Evolutionary conservation across 2,888 invertebrate genomes (phyloP), one percentile per base, ranked within the genome.

Genomic region (Auanema freiburgensis): DNA sequence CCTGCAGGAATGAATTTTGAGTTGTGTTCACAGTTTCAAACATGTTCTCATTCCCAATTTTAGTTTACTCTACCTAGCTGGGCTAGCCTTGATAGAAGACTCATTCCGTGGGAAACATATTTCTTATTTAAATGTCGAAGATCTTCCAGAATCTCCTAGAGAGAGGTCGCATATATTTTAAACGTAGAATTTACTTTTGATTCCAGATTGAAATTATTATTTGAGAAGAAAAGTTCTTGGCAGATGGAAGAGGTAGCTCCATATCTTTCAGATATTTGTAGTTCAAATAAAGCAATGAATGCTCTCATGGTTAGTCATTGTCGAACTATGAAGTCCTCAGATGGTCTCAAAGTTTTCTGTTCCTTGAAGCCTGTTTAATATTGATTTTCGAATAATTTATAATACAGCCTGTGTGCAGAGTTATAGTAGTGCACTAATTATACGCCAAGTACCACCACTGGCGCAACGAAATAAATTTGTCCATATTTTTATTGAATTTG

Each of bases 141-240:
- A 68, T 44, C 52, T 68, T n/a, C 65, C 68, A 2, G 68, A 66
- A 46, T 21, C 43, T n/a, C 65, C 68, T 16, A 59, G 60, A 41
- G 68, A 68, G 42, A 55, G 67, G 67, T 67, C 33, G 8, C 46
- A 5, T 5, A 46, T 8, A 2, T 46, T 11, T 18, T 8, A 46
- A 46, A 46, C 5, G 2, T 8, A 11, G 21, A 18, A 18, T 46
- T 46, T 0, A 2, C 11, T 16, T 46, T 46, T 5, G 11, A 16
- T 42, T 57, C 51, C 52, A 63, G 64, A 41, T 33, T 64, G 24
- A 46, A 55, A 33, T 18, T 64, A 18, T 49, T 64, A 1, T 64
- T 64, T 43, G 54, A 59, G 4, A 21, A 41, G 16, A 64, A 64
- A 41, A 6, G 41, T 4, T 23, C 25, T 10, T 68, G 68, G 68